Evolutionary conservation across 2,113 vertebrate genomes (phyloP).

Genomic region (Datnioides undecimradiatus): DNA sequence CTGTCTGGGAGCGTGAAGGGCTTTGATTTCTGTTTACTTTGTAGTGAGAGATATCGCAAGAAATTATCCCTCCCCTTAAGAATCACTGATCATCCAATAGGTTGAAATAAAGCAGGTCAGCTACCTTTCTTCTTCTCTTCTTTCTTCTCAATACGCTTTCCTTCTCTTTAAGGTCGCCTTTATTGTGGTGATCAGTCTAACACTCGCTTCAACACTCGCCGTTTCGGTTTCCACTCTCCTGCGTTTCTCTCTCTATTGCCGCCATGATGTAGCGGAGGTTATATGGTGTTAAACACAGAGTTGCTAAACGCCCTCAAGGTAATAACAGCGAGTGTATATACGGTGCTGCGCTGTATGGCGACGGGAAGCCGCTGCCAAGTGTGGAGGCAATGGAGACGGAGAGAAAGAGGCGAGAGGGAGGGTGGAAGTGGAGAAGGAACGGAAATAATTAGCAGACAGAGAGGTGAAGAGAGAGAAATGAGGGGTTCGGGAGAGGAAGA

Average conservation of each 20-base stretch:
- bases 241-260: constrained; percentile 69
- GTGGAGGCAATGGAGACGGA: constrained; percentile 42
- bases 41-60: constrained; percentile 81
- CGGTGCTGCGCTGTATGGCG: constrained; percentile 31
- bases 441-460: constrained; percentile 32
- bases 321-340: constrained; percentile 78
- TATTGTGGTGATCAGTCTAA: constrained; percentile 77
- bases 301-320: constrained; percentile 83
- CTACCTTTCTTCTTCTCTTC: constrained; percentile 22
- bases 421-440: constrained; percentile 9
- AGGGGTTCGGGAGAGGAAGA: not conserved
- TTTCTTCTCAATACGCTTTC: constrained; percentile 23
- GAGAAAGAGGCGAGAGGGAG: constrained; percentile 3
- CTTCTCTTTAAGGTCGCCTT: constrained; percentile 59
- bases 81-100: constrained; percentile 80
- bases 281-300: constrained; percentile 84
- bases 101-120: constrained; percentile 77
- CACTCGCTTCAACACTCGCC: constrained; percentile 66
- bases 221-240: constrained; percentile 80
- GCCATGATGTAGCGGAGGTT: constrained; percentile 78
- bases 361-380: constrained; percentile 61
- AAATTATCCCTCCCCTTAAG: constrained; percentile 80
- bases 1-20: constrained; percentile 65
- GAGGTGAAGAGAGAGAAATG: constrained; percentile 9
- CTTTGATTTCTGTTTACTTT: constrained; percentile 86